A percentile compares a stretch with the other conserved stretches of the same genome.
Conservation (phyloP, 1,140 invertebrate genomes). For the Pseudoatta argentina region DNA sequence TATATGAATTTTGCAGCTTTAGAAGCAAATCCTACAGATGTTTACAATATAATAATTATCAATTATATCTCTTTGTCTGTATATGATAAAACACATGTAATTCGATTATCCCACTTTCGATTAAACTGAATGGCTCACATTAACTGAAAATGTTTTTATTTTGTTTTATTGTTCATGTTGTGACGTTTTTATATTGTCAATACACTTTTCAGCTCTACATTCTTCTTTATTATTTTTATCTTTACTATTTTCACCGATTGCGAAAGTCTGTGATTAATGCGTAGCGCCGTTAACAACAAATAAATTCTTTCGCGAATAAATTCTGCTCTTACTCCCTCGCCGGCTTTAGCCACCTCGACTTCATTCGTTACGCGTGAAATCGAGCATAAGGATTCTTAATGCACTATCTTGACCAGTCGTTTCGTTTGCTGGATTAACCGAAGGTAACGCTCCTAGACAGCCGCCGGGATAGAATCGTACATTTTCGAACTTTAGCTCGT, state of each 20-base stretch:
- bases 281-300: slow-evolving; percentile 45
- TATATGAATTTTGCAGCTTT: neutral
- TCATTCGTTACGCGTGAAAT: slow-evolving; percentile 62
- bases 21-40: neutral
- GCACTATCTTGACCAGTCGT: slow-evolving; percentile 58
- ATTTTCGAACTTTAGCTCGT: slow-evolving; percentile 43
- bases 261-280: slow-evolving; percentile 42
- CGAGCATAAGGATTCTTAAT: slow-evolving; percentile 65
- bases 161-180: neutral
- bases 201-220: neutral
- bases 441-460: slow-evolving; percentile 50
- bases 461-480: slow-evolving; percentile 54
- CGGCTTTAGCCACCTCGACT: slow-evolving; percentile 35
- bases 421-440: slow-evolving; percentile 62
- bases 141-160: neutral
- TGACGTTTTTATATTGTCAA: neutral
- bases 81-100: neutral
- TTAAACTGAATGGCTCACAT: neutral
- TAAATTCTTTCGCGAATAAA: slow-evolving; percentile 55
- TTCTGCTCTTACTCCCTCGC: slow-evolving; percentile 17
- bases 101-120: neutral
- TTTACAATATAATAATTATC: neutral
- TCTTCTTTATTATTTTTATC: slow-evolving; percentile 26
- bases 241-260: slow-evolving; percentile 15
- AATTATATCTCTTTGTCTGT: neutral